Percentiles rank a stretch among this genome's conserved stretches.
These are phyloP conservation scores for Hippolais icterina DNA, from an alignment of 2,113 vertebrate species.

Conservation along the genomic window DNA sequence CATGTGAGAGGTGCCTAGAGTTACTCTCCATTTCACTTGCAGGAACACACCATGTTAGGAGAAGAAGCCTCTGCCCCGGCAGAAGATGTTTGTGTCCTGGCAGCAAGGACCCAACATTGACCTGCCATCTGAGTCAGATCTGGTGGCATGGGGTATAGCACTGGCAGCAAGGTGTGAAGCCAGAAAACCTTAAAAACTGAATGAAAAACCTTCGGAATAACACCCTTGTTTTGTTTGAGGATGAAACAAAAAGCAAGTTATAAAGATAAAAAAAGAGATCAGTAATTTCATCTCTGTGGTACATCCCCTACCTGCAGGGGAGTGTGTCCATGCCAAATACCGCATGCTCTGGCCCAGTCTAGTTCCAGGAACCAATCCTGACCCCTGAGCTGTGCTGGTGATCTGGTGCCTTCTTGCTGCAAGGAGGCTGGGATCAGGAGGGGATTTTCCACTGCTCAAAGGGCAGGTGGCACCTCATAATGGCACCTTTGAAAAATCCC, in stretches of 20 bases:
- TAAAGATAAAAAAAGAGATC: neutral
- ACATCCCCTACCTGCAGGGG: neutral
- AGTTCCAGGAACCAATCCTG: neutral
- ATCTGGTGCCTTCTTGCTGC: neutral
- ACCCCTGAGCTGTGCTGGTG: neutral
- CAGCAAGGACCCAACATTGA: fast-evolving
- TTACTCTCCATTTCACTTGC: neutral
- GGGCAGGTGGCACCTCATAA: neutral
- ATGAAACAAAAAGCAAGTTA: neutral
- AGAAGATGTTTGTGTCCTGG: neutral
- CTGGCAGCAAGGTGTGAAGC: neutral
- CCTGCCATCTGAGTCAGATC: neutral
- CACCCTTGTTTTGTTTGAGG: neutral
- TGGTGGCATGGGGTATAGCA: fast-evolving
- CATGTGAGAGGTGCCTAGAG: neutral
- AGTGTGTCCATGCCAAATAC: neutral
- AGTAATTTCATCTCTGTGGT: neutral
- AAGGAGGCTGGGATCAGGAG: neutral
- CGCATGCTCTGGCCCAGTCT: fast-evolving
- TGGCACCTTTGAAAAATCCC: neutral
- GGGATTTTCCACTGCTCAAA: neutral
- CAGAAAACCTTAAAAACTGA: neutral
- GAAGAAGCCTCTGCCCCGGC: neutral
- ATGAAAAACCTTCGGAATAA: neutral
- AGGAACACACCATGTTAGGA: neutral